phyloP scores from a whole-genome alignment of 2,113 vertebrate genomes.

The Strix uralensis region DNA sequence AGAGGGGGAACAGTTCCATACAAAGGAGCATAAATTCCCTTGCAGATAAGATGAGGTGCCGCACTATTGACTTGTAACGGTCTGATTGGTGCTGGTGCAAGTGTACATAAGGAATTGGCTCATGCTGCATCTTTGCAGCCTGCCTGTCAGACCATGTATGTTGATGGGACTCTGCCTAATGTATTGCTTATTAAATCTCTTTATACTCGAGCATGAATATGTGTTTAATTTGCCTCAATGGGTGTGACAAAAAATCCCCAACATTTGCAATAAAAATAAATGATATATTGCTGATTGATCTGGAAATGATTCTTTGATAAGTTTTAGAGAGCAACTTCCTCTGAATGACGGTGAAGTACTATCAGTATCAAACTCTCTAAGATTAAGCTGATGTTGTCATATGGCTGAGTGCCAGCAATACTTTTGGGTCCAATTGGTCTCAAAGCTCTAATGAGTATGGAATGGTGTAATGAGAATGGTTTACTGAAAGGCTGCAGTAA shows the following conservation, averaged over 20 bases:
- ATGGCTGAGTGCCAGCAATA: background rate
- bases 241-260: background rate
- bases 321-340: background rate
- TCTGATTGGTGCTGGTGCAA: background rate
- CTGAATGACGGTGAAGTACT: background rate
- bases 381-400: background rate
- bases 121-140: background rate
- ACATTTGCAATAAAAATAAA: background rate
- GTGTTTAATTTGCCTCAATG: background rate
- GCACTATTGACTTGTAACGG: background rate
- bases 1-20: background rate
- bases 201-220: background rate
- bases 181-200: background rate
- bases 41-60: background rate
- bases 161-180: background rate
- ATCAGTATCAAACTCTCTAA: background rate
- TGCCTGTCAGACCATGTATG: rapidly evolving
- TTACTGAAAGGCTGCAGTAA: background rate
- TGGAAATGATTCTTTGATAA: background rate
- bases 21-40: background rate
- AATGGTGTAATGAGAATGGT: background rate
- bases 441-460: background rate
- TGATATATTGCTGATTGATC: background rate
- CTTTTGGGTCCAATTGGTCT: background rate
- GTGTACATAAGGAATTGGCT: background rate